Percentiles rank a stretch among this genome's conserved stretches.
Conservation (phyloP, 1,140 invertebrate species). For the Aphaenogaster ashmeadi region DNA sequence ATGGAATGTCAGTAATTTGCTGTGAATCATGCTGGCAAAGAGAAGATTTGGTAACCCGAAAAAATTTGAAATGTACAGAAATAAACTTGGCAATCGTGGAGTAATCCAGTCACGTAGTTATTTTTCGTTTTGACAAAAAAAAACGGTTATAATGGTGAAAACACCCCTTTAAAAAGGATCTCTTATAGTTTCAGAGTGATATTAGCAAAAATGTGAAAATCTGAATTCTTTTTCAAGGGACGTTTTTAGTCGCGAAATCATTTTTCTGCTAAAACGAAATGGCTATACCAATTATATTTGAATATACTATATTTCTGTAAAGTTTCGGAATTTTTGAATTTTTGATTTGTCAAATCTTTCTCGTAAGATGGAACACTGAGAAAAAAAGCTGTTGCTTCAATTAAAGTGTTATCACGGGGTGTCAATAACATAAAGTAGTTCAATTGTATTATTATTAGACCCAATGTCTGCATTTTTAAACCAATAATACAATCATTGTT, state of each 20-base stretch:
- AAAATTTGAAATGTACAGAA: not conserved
- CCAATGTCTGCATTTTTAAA: too few species aligned
- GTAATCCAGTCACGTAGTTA: not conserved
- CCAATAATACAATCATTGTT: too few species aligned
- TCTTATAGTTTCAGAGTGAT: not conserved
- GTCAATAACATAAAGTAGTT: too few species aligned
- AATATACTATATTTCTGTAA: not conserved
- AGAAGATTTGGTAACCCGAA: not conserved
- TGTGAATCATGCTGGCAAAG: not conserved
- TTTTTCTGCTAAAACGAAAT: not conserved
- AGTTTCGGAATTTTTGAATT: not conserved
- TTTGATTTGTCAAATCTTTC: not conserved
- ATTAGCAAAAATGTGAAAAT: not conserved
- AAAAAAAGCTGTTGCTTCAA: too few species aligned
- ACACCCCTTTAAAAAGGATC: not conserved
- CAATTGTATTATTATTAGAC: too few species aligned
- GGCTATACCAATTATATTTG: not conserved
- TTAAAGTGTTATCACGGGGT: too few species aligned
- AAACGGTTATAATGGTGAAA: not conserved
- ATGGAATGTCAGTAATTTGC: conserved; percentile 14
- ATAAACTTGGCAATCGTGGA: not conserved
- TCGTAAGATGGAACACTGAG: not conserved
- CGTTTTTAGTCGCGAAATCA: not conserved
- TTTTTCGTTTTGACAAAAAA: conserved; percentile 7
- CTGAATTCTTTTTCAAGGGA: not conserved